Conservation (phyloP, 53 echinoderm and acorn worm species). For the Patiria pectinifera region DNA sequence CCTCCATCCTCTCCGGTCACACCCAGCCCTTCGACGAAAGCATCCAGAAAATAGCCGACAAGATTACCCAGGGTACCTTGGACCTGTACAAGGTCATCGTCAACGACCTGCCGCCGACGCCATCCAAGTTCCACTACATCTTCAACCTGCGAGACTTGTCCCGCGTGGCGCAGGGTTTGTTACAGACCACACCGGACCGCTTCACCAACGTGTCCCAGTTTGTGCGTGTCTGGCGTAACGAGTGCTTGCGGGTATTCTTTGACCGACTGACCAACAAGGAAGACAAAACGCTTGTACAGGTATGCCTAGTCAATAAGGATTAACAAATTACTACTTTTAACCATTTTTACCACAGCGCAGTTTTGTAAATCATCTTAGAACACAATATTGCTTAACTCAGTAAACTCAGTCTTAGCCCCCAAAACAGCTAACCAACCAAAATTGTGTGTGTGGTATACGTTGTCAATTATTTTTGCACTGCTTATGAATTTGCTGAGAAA, state of each 20-base stretch:
- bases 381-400: too few relatives aligned
- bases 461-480: too few relatives aligned
- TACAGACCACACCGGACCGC: conserved; percentile 94
- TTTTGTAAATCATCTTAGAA: too few relatives aligned
- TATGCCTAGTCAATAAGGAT: conserved; percentile 11
- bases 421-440: too few relatives aligned
- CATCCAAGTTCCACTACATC: conserved; percentile 99
- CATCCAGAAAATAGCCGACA: conserved; percentile 77
- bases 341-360: too few relatives aligned
- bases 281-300: conserved; percentile 87
- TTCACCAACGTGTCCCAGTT: conserved; percentile 74
- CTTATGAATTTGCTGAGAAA: too few relatives aligned
- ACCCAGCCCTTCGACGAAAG: conserved; percentile 86
- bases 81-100: conserved; percentile 84
- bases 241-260: conserved; percentile 92
- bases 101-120: conserved; percentile 89
- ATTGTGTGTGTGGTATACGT: too few relatives aligned
- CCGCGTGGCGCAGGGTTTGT: conserved; percentile 87
- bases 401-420: too few relatives aligned
- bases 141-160: conserved; percentile 98
- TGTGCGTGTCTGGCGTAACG: conserved; percentile 88
- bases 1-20: conserved; percentile 92
- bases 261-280: conserved; percentile 93
- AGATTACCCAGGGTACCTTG: conserved; percentile 84
- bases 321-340: too few relatives aligned